Percentiles rank a stretch among this genome's conserved stretches.
These are phyloP conservation scores for Natator depressus DNA, from an alignment of 2,113 vertebrate genomes.

Conservation along the genomic window DNA sequence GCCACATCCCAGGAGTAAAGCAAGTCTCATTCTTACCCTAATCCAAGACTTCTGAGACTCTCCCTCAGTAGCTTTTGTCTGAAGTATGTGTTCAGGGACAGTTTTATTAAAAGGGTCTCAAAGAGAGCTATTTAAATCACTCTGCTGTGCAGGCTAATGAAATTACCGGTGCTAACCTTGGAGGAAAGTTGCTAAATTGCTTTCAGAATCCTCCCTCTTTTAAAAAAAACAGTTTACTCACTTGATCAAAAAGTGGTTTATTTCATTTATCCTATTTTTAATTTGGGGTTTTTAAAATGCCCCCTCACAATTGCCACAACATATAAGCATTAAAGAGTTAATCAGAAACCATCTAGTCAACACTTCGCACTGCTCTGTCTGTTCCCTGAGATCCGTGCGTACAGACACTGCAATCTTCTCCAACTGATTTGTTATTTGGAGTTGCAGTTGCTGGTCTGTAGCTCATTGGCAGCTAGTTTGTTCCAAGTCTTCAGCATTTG, in stretches of 20 bases:
- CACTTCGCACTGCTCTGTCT: background rate
- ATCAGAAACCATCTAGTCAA: background rate
- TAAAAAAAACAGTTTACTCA: background rate
- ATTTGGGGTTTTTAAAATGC: background rate
- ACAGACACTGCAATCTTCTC: background rate
- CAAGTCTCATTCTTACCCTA: background rate
- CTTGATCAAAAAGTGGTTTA: background rate
- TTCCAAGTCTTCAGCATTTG: rapidly evolving
- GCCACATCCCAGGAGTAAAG: background rate
- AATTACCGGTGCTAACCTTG: slow-evolving; percentile 20
- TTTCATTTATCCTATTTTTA: background rate
- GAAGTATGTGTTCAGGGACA: background rate
- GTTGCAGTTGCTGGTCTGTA: background rate
- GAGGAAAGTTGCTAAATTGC: rapidly evolving
- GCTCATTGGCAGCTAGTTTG: rapidly evolving
- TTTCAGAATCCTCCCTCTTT: background rate
- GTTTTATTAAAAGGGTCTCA: slow-evolving; percentile 17
- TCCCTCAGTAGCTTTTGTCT: background rate
- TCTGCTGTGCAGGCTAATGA: background rate
- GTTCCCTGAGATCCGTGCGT: no score
- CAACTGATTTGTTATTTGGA: background rate
- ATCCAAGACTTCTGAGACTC: background rate
- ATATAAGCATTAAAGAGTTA: background rate
- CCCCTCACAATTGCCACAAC: rapidly evolving
- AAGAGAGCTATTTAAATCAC: slow-evolving; percentile 2